Evolutionary conservation across 1,140 invertebrate species (phyloP), one percentile per base, ranked within the genome.

Genomic region (Euura saliciscinereae): DNA sequence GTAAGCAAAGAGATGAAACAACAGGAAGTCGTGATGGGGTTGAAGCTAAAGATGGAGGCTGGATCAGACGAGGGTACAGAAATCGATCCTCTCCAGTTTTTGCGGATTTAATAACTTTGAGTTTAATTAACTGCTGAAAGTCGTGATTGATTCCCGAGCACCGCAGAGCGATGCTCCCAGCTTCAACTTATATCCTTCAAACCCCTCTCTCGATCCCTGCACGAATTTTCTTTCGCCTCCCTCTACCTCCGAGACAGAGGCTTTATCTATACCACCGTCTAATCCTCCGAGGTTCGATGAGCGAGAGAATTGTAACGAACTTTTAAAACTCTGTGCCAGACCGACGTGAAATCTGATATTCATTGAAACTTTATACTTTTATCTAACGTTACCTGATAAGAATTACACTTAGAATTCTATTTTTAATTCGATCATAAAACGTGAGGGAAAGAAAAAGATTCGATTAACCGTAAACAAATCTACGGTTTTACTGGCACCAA

Each of bases 81-180:
- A 70, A 44, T 45, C 44, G 42, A 80, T 80, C 78, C 68, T 80
- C 78, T 59, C 73, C 70, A 80, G 76, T 83, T 82, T 81, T 85
- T 81, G 78, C 78, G 79, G 78, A 85, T 84, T 85, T 85, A 84
- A 85, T 84, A 85, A 86, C 81, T 84, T 78, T 69, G 79, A 84
- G 83, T 84, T 83, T 85, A 86, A 85, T 85, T 85, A 85, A 84
- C 84, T 84, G 77, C 78, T 79, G 78, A 79, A 81, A 83, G 81
- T 82, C 77, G 74, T 80, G 83, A 85, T 85, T 82, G 81, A 85
- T 85, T 84, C 79, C 78, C 78, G 73, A 65, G 78, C 72, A 68
- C 76, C 75, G 44, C 70, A 70, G 72, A 13, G 64, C 80, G 28
- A 28, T 28, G 28, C 28, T 28, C 28, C 28, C 1, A 28, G 28